Evolutionary conservation across 2,888 invertebrate genomes (phyloP).

Genomic region (Netelia fuscicornis): DNA sequence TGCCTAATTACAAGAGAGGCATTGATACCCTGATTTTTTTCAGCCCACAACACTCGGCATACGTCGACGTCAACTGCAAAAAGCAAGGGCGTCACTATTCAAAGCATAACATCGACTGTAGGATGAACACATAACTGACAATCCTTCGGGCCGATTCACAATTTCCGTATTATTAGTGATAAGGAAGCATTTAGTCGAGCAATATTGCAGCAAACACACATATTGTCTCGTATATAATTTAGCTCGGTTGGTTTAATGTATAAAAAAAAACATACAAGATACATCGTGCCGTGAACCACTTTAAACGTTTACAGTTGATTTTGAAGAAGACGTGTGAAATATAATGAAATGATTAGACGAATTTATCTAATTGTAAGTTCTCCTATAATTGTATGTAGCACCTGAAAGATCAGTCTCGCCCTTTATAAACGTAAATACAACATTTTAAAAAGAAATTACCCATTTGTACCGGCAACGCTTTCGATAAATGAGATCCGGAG

Average conservation of each 20-base stretch:
- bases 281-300: constrained; percentile 6
- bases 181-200: constrained; percentile 22
- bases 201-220: not conserved
- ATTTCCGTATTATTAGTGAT: constrained; percentile 9
- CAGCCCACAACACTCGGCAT: constrained; percentile 57
- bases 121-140: constrained; percentile 11
- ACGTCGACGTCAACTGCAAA: constrained; percentile 54
- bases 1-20: not conserved
- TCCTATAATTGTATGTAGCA: constrained; percentile 10
- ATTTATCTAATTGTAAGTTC: not conserved
- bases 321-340: constrained; percentile 18
- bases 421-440: too few relatives aligned
- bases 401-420: too few relatives aligned
- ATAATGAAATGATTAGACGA: constrained; percentile 1
- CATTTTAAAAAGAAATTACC: too few relatives aligned
- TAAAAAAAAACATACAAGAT: not conserved
- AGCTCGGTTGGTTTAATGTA: not conserved
- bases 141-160: constrained; percentile 7
- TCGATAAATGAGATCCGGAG: too few relatives aligned
- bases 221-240: not conserved
- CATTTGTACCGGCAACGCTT: too few relatives aligned
- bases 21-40: not conserved
- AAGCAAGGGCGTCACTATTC: constrained; percentile 7
- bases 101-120: constrained; percentile 5
- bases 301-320: constrained; percentile 26